phyloP scores from a whole-genome alignment of 2,113 vertebrate species.

The Tragelaphus buxtoni region DNA sequence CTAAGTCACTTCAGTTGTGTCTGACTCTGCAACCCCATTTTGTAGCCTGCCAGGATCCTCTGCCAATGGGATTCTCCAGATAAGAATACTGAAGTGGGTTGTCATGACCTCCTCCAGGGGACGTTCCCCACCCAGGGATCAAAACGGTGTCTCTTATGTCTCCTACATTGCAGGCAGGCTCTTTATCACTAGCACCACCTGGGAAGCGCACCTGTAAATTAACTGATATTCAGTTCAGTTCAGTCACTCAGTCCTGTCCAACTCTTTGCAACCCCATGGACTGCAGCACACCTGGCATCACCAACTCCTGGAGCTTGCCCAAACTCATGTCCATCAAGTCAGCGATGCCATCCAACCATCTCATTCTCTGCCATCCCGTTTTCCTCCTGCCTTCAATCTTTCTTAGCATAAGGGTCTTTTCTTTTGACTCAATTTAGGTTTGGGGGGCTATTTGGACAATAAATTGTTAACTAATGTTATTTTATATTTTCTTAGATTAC shows the following conservation, averaged over 20 bases:
- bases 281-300: neutral
- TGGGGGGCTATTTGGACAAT: constrained; percentile 8
- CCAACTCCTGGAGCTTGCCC: neutral
- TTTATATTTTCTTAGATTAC: neutral
- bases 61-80: neutral
- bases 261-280: neutral
- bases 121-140: neutral
- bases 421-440: neutral
- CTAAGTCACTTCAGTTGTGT: neutral
- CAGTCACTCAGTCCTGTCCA: neutral
- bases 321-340: neutral
- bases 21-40: neutral
- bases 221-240: neutral
- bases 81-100: neutral
- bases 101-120: neutral
- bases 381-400: neutral
- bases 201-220: neutral
- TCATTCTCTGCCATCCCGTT: neutral
- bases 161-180: neutral
- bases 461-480: neutral
- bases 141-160: neutral
- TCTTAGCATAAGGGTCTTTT: neutral
- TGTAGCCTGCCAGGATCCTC: neutral
- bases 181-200: neutral
- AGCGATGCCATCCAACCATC: neutral